phyloP scores from a whole-genome alignment of 92 coral and sea anemone genomes.

The Micromussa lordhowensis region DNA sequence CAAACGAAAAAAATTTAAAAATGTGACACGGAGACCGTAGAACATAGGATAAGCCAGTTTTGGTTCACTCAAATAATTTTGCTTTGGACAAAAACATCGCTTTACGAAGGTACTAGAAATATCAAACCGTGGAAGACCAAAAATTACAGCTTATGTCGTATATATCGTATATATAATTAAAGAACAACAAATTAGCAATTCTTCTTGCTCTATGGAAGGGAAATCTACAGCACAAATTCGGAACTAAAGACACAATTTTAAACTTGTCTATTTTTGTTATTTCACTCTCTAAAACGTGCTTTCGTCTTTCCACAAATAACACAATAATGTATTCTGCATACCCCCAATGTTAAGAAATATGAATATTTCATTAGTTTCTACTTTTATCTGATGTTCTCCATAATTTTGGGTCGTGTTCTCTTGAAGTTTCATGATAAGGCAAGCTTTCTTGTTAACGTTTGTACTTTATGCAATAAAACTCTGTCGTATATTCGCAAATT shows the following conservation, averaged over 20 bases:
- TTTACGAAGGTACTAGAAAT: neutral
- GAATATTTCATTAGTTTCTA: neutral
- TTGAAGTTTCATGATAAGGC: neutral
- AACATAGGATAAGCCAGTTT: neutral
- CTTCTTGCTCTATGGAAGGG: no score
- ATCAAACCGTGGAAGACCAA: neutral
- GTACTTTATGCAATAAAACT: neutral
- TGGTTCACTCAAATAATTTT: neutral
- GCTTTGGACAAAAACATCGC: neutral
- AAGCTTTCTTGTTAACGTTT: neutral
- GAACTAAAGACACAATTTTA: no score
- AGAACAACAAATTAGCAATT: neutral
- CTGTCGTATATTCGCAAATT: neutral
- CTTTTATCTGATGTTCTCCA: neutral
- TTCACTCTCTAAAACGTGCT: neutral
- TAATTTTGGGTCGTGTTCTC: neutral
- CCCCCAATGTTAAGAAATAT: neutral
- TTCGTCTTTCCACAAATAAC: neutral
- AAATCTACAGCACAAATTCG: no score
- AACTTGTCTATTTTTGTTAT: no score
- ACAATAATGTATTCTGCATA: neutral
- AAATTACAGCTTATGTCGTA: neutral
- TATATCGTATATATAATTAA: neutral
- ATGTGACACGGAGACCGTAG: no score
- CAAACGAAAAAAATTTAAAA: neutral